These are phyloP conservation scores for Pelobates cultripes DNA, from an alignment of 2,797 vertebrate genomes.

Conservation along the genomic window DNA sequence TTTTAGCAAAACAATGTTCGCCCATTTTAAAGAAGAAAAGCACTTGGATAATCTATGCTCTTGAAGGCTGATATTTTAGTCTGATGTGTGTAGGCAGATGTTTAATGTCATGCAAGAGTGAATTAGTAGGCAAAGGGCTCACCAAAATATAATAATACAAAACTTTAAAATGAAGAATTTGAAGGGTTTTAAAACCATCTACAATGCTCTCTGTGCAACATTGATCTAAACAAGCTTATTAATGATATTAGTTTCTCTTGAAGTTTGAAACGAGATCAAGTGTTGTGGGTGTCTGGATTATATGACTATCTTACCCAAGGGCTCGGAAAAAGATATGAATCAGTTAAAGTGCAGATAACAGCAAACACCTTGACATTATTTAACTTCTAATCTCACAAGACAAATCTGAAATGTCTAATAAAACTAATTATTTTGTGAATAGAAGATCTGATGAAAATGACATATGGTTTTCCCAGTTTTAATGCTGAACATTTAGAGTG, in stretches of 20 bases:
- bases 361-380: no score
- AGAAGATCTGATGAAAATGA: no score
- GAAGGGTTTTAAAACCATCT: not conserved
- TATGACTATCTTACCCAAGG: not conserved
- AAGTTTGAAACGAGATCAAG: not conserved
- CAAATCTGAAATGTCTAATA: no score
- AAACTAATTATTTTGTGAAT: no score
- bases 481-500: no score
- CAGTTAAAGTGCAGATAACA: no score
- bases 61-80: not conserved
- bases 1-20: not conserved
- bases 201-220: no score
- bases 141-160: conserved; percentile 3
- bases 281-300: not conserved
- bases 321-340: no score
- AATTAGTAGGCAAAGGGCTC: not conserved
- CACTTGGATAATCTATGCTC: not conserved
- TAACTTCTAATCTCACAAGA: no score
- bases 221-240: not conserved
- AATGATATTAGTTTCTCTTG: not conserved
- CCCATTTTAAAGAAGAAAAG: not conserved
- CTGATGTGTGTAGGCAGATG: not conserved
- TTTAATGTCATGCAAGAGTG: not conserved
- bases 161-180: not conserved
- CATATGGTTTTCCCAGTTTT: no score